A percentile compares a stretch with the other conserved stretches of the same genome.
Conservation (phyloP, 1,140 invertebrate genomes). For the Anastatus disparis region DNA sequence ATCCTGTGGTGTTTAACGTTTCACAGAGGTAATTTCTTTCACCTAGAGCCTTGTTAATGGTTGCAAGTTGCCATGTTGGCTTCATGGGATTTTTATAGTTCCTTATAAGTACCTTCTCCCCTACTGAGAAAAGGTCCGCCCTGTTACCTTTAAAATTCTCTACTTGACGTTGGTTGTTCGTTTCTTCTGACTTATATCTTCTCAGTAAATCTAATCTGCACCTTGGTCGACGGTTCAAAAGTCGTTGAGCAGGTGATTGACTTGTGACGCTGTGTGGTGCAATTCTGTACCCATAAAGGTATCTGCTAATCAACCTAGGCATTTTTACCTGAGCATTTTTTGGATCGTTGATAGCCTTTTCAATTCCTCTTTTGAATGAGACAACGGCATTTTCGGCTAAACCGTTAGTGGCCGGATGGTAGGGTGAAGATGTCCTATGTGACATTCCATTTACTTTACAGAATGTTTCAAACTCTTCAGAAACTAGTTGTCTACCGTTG, state of each 20-base stretch:
- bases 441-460: slow-evolving; percentile 46
- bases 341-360: background rate
- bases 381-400: slow-evolving; percentile 18
- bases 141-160: background rate
- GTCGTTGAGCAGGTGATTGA: background rate
- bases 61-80: background rate
- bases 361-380: background rate
- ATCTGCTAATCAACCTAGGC: background rate
- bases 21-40: background rate
- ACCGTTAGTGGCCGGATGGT: slow-evolving; percentile 52
- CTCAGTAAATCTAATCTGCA: background rate
- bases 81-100: background rate
- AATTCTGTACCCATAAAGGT: background rate
- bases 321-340: background rate
- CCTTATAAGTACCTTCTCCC: background rate
- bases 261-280: background rate
- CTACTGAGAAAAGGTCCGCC: background rate
- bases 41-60: background rate
- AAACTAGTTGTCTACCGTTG: slow-evolving; percentile 46
- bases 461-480: slow-evolving; percentile 44
- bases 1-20: too few relatives aligned
- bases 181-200: background rate
- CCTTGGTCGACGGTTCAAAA: background rate
- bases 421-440: slow-evolving; percentile 44
- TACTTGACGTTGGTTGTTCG: background rate